Evolutionary conservation across 2,888 invertebrate species (phyloP), one percentile per base, ranked within the genome.

Genomic region (Phlogophora meticulosa): DNA sequence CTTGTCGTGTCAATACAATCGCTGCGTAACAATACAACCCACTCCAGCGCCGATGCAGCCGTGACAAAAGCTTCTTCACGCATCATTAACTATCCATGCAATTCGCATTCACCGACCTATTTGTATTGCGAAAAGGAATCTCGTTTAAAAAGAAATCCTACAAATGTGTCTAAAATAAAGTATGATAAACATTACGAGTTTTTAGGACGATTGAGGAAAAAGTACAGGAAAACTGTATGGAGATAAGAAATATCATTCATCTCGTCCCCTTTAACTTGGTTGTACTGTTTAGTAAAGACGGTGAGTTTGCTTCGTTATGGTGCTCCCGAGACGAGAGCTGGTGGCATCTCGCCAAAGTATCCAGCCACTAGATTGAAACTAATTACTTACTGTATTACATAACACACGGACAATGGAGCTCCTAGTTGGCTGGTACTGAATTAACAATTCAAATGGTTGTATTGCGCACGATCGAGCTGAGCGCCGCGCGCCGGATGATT

Each of bases 171-270:
- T 42, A 43, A 63, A 74, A 77, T 56, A 79, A 78, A 72, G 49
- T 45, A 65, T 58, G 53, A 65, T 67, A 64, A 59, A 67, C 49
- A 59, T 62, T 48, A n/a, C 10, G 28, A 60, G 55, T 72, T 72
- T 59, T 61, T 59, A 56, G n/a, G 45, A 32, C 17, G 65, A 53
- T 65, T 65, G 69, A 69, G 76, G 70, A 76, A 73, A 69, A 76
- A 45, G 42, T 72, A 57, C 49, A 72, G 59, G 45, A 65, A 70
- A 71, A 72, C 61, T 70, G 46, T 67, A 71, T 52, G 65, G 51
- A 77, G 70, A 77, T 77, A 66, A 77, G 74, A 62, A 68, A 67
- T 56, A 57, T 71, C 66, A 81, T 78, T 73, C 64, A 81, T 80
- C 68, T 68, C 56, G 69, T 69, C 59, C 69, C 61, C 76, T 74